Base-by-base conservation (phyloP, 2,888 invertebrate species). In the Eupithecia pulchellata region DNA sequence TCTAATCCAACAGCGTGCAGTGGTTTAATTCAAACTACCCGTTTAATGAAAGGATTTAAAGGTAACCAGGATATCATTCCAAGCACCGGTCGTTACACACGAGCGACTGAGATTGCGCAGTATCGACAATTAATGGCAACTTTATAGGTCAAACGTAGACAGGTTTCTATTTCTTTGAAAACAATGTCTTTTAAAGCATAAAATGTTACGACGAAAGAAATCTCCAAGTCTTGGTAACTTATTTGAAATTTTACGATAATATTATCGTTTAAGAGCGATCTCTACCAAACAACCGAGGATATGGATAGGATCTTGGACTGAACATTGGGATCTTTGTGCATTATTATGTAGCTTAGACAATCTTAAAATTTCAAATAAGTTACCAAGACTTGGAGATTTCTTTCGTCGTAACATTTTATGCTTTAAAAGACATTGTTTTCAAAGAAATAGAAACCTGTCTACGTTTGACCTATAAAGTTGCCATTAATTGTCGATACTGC, bases 1-100 rank as follows among this genome's bases (percentile, higher is more conserved):
- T 34, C 47, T 78, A 81, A 74, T 72, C 69, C 72, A 55, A 68
- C 77, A 62, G 57, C 71, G 75, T 77, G 77, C 78, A 78, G 77
- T 71, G 64, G 75, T 78, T 72, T 64, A 73, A 79, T 75, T 75
- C 76, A 77, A 82, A 78, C 76, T 74, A 75, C 79, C 77, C 79
- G 85, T 87, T 85, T 85, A 87, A 88, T 87, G 80, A 85, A 87
- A 82, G 86, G 90, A 86, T 86, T 87, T 84, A 76, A 84, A 81
- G 81, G 80, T 81, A 79, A 80, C 80, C 71, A 79, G 80, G 79
- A 80, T 87, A 85, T 77, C 79, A 81, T 84, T 80, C 75, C 77
- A 76, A 82, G 81, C 79, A 68, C 67, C 27, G 30, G n/a, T 42
- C 0, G 29, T 20, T 25, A 4, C 25, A 57, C 14, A 68, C 71